Evolutionary conservation across 2,797 vertebrate species (phyloP).

Genomic region (Scleropages formosus): DNA sequence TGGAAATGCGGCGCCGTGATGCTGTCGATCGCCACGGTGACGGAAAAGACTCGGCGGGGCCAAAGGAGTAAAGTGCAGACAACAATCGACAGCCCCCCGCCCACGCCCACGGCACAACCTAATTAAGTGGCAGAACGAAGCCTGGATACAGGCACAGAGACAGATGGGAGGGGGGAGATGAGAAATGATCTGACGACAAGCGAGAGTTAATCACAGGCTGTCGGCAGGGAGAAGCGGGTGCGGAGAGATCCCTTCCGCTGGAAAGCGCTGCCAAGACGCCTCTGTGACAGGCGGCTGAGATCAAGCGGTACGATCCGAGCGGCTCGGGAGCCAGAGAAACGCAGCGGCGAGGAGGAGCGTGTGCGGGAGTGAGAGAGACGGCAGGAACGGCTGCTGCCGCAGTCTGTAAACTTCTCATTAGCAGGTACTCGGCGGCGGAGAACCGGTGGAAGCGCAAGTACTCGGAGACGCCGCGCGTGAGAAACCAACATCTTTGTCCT

Average conservation of each 20-base stretch:
- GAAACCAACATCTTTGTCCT: too few species aligned
- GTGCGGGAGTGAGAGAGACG: not conserved
- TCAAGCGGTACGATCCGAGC: not conserved
- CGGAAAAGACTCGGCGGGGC: slow-evolving; percentile 37
- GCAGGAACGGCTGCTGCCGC: not conserved
- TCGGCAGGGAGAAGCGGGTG: slow-evolving; percentile 28
- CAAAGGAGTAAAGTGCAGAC: slow-evolving; percentile 45
- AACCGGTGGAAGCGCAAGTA: not conserved
- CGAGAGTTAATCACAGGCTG: slow-evolving; percentile 34
- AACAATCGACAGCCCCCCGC: slow-evolving; percentile 46
- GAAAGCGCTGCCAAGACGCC: slow-evolving; percentile 31
- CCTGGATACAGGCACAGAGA: slow-evolving; percentile 32
- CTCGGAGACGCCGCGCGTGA: too few species aligned
- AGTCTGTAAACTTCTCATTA: not conserved
- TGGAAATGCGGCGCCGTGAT: slow-evolving; percentile 1
- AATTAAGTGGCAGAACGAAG: slow-evolving; percentile 55
- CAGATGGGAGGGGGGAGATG: slow-evolving; percentile 26
- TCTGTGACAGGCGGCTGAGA: not conserved
- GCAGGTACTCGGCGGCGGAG: not conserved
- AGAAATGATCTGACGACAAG: slow-evolving; percentile 28
- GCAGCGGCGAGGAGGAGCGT: not conserved
- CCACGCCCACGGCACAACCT: slow-evolving; percentile 39
- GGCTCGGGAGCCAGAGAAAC: not conserved
- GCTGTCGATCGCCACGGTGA: slow-evolving; percentile 29
- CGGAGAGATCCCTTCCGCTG: slow-evolving; percentile 32